Evolutionary conservation across 35 echinoderm and acorn worm genomes (phyloP).

Genomic region (Holothuria glaberrima): DNA sequence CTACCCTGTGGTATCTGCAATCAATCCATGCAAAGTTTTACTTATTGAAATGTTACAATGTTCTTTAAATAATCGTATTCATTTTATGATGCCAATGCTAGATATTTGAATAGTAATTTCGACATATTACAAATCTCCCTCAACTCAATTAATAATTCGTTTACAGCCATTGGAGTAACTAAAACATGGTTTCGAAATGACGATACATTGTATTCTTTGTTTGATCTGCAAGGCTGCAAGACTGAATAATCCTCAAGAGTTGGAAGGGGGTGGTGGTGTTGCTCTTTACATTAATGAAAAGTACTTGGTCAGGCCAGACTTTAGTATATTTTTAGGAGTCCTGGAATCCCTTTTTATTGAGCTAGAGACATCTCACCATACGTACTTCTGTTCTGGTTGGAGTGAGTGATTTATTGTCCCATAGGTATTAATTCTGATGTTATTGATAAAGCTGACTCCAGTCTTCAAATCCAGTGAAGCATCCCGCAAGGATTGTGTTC

Average conservation of each 20-base stretch:
- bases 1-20: neutral
- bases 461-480: neutral
- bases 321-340: slow-evolving; percentile 5
- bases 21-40: neutral
- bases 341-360: too few relatives aligned
- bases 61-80: neutral
- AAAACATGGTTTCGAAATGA: too few relatives aligned
- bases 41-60: slow-evolving; percentile 12
- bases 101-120: neutral
- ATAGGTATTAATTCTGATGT: neutral
- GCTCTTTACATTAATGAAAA: slow-evolving; percentile 4
- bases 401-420: slow-evolving; percentile 2
- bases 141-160: too few relatives aligned
- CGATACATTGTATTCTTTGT: neutral
- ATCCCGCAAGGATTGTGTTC: neutral
- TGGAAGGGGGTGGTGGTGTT: neutral
- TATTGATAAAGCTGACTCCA: slow-evolving; percentile 1
- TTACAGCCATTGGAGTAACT: too few relatives aligned
- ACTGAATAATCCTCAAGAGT: neutral
- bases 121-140: too few relatives aligned
- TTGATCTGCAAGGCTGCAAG: too few relatives aligned
- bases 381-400: neutral
- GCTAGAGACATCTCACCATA: slow-evolving; percentile 5
- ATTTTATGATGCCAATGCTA: slow-evolving; percentile 5
- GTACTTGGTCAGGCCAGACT: neutral